phyloP scores from a whole-genome alignment of 2,888 invertebrate genomes.

The Esperia sulphurella region DNA sequence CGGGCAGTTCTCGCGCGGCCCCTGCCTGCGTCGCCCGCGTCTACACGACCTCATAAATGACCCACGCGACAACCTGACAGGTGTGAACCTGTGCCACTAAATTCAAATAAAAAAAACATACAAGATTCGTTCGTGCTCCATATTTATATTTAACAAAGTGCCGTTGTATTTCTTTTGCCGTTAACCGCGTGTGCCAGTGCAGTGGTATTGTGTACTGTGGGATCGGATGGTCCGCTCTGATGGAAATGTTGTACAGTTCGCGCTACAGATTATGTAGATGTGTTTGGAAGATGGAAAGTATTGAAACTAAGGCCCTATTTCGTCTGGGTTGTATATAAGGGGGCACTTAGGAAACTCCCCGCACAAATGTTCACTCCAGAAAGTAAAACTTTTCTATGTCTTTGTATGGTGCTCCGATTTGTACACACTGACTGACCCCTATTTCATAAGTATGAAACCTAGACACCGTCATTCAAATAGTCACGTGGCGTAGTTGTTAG shows the following conservation, averaged over 20 bases:
- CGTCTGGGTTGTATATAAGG: too few relatives aligned
- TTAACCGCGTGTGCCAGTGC: constrained; percentile 49
- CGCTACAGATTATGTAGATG: constrained; percentile 8
- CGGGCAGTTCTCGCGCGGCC: constrained; percentile 64
- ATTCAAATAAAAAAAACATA: constrained; percentile 32
- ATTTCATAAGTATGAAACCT: too few relatives aligned
- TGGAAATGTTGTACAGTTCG: constrained; percentile 26
- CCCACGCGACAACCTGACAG: constrained; percentile 37
- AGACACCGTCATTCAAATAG: background rate
- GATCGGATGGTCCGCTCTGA: constrained; percentile 41
- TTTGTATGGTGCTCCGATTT: too few relatives aligned
- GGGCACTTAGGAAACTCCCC: too few relatives aligned
- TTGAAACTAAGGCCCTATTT: background rate
- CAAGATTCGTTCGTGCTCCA: constrained; percentile 53
- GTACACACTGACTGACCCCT: too few relatives aligned
- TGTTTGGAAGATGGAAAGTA: background rate
- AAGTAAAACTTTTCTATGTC: too few relatives aligned
- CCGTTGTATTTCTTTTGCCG: constrained; percentile 46
- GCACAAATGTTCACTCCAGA: too few relatives aligned
- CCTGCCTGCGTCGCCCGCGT: constrained; percentile 50
- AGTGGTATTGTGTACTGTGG: constrained; percentile 43
- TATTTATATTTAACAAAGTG: constrained; percentile 37
- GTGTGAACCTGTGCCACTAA: constrained; percentile 30
- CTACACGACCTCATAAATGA: constrained; percentile 26
- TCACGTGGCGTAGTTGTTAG: too few relatives aligned